A percentile compares a stretch with the other conserved stretches of the same genome.
These are phyloP conservation scores for Sinotaia quadrata DNA, from an alignment of 2,888 invertebrate genomes.

Conservation along the genomic window DNA sequence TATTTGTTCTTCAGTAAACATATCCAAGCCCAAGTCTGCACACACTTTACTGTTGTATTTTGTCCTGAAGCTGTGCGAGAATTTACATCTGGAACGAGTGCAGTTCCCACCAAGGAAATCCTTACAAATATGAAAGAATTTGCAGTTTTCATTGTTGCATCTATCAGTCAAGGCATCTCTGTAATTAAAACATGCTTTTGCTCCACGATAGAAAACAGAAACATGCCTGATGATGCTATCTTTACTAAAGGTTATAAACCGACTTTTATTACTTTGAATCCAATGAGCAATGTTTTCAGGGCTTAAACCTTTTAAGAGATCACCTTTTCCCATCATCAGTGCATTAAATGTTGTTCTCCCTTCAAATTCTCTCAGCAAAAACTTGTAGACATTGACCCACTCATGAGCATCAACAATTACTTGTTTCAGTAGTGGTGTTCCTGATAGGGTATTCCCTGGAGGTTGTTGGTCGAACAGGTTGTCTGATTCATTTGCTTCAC, in stretches of 20 bases:
- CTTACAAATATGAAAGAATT: slow-evolving; percentile 10
- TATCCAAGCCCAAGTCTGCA: background rate
- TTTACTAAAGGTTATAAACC: slow-evolving; percentile 10
- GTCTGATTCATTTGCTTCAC: too few relatives aligned
- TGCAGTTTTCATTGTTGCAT: slow-evolving; percentile 5
- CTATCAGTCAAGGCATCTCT: slow-evolving; percentile 1
- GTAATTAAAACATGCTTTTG: slow-evolving; percentile 11
- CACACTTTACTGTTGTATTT: slow-evolving; percentile 3
- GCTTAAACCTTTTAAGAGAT: slow-evolving; percentile 3
- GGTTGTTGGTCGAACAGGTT: too few relatives aligned
- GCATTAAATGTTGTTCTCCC: slow-evolving; percentile 15
- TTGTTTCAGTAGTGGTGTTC: too few relatives aligned
- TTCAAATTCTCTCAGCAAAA: slow-evolving; percentile 10
- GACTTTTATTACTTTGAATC: slow-evolving; percentile 1
- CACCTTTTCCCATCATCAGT: slow-evolving; percentile 1
- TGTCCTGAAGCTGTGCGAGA: slow-evolving; percentile 14
- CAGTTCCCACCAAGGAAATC: slow-evolving; percentile 12
- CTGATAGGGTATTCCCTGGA: too few relatives aligned
- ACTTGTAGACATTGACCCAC: slow-evolving; percentile 8
- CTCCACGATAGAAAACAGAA: slow-evolving; percentile 1
- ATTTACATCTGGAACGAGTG: background rate
- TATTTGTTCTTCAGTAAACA: slow-evolving; percentile 10
- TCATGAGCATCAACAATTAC: too few relatives aligned
- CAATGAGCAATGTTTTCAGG: slow-evolving; percentile 10
- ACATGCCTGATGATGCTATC: slow-evolving; percentile 10